Evolutionary conservation across 2,113 vertebrate genomes (phyloP), one percentile per base, ranked within the genome.

Genomic region (Polypterus senegalus): DNA sequence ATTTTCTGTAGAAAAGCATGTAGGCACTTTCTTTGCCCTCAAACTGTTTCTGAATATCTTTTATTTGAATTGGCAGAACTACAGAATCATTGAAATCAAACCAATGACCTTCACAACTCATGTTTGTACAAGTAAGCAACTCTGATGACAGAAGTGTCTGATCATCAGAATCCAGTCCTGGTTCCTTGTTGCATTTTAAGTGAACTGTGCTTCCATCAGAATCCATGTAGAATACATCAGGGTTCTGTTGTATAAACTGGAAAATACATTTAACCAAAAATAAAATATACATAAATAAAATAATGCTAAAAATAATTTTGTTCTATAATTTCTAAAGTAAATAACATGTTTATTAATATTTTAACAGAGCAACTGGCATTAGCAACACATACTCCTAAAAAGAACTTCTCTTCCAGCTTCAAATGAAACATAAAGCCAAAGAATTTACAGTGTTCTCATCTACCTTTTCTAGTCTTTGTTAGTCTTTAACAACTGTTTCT

Each of bases 11-110:
- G 67, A 98, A 98, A 70, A 98, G 79, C 96, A 98, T 98, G 82
- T 98, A 98, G 65, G 96, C 94, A 45, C 94, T 97, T 77, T 98
- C 96, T 79, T 93, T 93, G 49, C 96, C 96, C 82, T 95, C 89
- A 71, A 97, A 98, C 62, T 98, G 94, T 70, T 91, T 93, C 74
- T 92, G 83, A 69, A 98, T 89, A 53, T 93, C 92, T 51, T 81
- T 77, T 74, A 91, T 89, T 57, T 79, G 79, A 72, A 98, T 97
- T 4, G 89, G 85, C 2, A 86, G 88, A 49, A 98, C 94, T n/a
- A 72, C 69, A 3, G 88, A 89, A 75, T 98, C 96, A 44, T 98
- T 95, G 6, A 98, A 80, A 70, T 98, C 92, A 80, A 98, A 98
- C 96, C 96, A 98, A 67, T 90, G 91, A 65, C 78, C 69, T 46